Evolutionary conservation across 2,113 vertebrate species (phyloP).

Genomic region (Clinocottus analis): DNA sequence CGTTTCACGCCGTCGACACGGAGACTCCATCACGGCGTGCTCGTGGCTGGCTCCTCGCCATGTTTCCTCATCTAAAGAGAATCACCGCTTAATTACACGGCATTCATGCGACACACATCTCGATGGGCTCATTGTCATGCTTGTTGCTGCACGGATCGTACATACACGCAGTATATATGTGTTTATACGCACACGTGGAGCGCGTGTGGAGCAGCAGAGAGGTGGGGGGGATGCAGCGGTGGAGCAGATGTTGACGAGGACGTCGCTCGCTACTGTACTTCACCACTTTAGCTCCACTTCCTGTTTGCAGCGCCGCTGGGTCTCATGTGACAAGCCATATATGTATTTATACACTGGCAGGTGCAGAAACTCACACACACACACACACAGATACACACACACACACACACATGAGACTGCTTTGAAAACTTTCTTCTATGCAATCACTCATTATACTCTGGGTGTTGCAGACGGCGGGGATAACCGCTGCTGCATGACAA

Average conservation of each 20-base stretch:
- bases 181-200: conserved; percentile 20
- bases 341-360: conserved; percentile 35
- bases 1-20: conserved; percentile 55
- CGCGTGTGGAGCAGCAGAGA: conserved; percentile 8
- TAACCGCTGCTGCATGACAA: conserved; percentile 58
- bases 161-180: too few species aligned
- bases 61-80: conserved; percentile 62
- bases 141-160: conserved; percentile 19
- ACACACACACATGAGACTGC: conserved; percentile 11
- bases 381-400: conserved; percentile 23
- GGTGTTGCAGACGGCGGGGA: conserved; percentile 48
- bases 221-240: conserved; percentile 12
- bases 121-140: conserved; percentile 33
- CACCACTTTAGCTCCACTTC: conserved; percentile 56
- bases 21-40: conserved; percentile 51
- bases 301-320: conserved; percentile 48
- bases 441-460: conserved; percentile 44
- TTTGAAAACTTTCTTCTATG: conserved; percentile 51
- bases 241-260: conserved; percentile 34
- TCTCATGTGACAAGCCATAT: conserved; percentile 56
- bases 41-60: conserved; percentile 47
- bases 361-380: conserved; percentile 31
- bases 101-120: conserved; percentile 41
- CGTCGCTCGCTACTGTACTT: conserved; percentile 32
- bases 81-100: conserved; percentile 57